Conservation (phyloP, 2,888 invertebrate species). For the Mechanitis messenoides region DNA sequence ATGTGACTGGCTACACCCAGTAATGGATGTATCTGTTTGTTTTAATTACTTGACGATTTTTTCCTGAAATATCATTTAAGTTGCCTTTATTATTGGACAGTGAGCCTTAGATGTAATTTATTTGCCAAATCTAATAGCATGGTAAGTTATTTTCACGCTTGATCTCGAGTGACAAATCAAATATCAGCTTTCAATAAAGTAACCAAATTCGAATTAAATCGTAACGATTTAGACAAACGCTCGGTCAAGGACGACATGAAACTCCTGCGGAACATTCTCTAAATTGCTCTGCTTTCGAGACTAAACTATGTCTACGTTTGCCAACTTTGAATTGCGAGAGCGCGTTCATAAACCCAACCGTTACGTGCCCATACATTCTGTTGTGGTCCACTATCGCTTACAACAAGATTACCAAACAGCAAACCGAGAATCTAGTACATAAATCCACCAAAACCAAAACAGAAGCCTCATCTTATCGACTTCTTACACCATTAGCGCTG, state of each 20-base stretch:
- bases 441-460: slow-evolving; percentile 12
- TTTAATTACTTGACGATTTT: too few relatives aligned
- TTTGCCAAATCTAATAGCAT: slow-evolving; percentile 10
- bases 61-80: too few relatives aligned
- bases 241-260: slow-evolving; percentile 33
- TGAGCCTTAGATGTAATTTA: neutral
- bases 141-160: slow-evolving; percentile 7
- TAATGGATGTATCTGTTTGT: too few relatives aligned
- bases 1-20: too few relatives aligned
- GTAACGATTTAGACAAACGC: slow-evolving; percentile 11
- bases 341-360: slow-evolving; percentile 7
- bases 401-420: slow-evolving; percentile 7
- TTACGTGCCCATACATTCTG: neutral
- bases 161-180: neutral
- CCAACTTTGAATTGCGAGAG: slow-evolving; percentile 29
- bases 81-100: too few relatives aligned
- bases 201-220: slow-evolving; percentile 24
- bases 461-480: neutral
- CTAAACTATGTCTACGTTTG: slow-evolving; percentile 7
- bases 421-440: too few relatives aligned
- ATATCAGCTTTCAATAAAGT: neutral
- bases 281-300: slow-evolving; percentile 16
- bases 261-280: slow-evolving; percentile 31
- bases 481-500: neutral
- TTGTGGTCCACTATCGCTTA: slow-evolving; percentile 27